Conservation (phyloP, 2,797 vertebrate genomes). For the Halcyon badia region DNA sequence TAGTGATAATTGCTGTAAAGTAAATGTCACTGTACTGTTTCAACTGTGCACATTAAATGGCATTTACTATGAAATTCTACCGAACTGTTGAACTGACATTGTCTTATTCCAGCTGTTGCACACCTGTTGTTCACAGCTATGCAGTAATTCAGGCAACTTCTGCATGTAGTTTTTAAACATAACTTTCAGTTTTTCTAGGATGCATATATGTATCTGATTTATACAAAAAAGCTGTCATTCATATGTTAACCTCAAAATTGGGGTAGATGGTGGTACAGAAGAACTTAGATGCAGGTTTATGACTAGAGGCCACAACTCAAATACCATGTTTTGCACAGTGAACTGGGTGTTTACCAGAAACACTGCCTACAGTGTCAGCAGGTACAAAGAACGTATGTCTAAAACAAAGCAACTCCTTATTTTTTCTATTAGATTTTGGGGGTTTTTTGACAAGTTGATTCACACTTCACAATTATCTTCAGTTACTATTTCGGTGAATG, state of each 20-base stretch:
- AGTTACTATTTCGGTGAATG: not conserved
- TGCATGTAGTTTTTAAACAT: not conserved
- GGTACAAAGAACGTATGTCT: not conserved
- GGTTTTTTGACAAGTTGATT: not conserved
- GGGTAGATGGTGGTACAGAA: not conserved
- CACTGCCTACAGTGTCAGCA: not conserved
- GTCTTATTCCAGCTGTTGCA: not conserved
- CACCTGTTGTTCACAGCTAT: not conserved
- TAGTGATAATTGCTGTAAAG: not conserved
- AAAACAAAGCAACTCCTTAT: not conserved
- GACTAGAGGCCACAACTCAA: not conserved
- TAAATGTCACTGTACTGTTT: not conserved
- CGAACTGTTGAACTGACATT: not conserved
- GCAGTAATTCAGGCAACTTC: not conserved
- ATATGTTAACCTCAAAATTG: not conserved
- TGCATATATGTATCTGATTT: not conserved
- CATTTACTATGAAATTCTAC: fast-evolving
- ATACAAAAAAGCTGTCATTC: not conserved
- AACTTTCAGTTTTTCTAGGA: not conserved
- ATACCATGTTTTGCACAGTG: not conserved
- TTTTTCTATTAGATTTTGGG: not conserved
- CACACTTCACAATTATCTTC: not conserved
- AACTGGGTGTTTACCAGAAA: not conserved
- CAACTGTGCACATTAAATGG: not conserved
- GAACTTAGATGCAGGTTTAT: not conserved